Percentiles rank a stretch among this genome's conserved stretches.
Conservation (phyloP, 2,797 vertebrate genomes). For the Danio aesculapii region DNA sequence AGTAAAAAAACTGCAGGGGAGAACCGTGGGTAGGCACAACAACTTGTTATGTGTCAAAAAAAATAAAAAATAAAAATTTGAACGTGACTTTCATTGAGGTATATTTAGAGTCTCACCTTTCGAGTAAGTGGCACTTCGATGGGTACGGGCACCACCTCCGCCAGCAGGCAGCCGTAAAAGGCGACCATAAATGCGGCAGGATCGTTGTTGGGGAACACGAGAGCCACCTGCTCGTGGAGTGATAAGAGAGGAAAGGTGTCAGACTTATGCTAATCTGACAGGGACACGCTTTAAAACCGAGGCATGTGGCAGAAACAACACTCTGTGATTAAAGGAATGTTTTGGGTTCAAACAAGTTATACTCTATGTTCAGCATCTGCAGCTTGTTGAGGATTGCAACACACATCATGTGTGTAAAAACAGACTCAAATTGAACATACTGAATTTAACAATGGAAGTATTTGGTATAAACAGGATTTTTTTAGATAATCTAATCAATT, state of each 20-base stretch:
- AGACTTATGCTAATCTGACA: conserved; percentile 25
- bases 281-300: not conserved
- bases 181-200: conserved; percentile 98
- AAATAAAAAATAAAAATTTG: conserved; percentile 3
- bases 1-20: not conserved
- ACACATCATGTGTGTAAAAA: not conserved
- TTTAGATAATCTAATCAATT: no score
- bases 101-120: conserved; percentile 83
- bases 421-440: no score
- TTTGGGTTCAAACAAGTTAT: conserved; percentile 4
- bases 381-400: not conserved
- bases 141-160: conserved; percentile 96
- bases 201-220: conserved; percentile 98
- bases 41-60: conserved; percentile 33
- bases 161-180: conserved; percentile 96
- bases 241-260: conserved; percentile 25
- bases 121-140: conserved; percentile 98
- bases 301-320: not conserved
- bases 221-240: conserved; percentile 85
- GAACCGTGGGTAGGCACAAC: conserved; percentile 5
- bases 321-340: conserved; percentile 6
- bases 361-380: conserved; percentile 1
- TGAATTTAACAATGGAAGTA: not conserved
- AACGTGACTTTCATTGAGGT: not conserved
- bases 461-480: not conserved